Base-by-base conservation (phyloP, 2,113 vertebrate species). In the Illadopsis cleaveri region DNA sequence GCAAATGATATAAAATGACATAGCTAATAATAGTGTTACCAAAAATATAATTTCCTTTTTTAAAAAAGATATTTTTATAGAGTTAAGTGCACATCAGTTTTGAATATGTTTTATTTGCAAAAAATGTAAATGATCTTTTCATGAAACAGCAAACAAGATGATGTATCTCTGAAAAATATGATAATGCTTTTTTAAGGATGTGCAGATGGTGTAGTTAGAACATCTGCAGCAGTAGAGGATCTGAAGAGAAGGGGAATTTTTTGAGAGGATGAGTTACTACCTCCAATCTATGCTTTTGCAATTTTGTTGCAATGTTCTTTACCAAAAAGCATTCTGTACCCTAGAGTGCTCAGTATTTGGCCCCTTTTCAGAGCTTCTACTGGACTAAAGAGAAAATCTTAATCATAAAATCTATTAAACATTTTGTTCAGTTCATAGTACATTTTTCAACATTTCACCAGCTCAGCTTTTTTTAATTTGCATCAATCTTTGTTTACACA, bases 111-210 rank as follows among this genome's bases (percentile, higher is more conserved):
- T 95, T 94, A 90, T 85, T 87, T 89, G 62, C 1, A 22, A 81
- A 93, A 93, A 95, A 95, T 51, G 75, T 85, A 73, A 92, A 92
- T 94, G 53, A 92, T 92, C 85, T 53, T 93, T 84, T 82, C 86
- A 81, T 72, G 88, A 60, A 91, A 83, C 14, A 75, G 70, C 72
- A 90, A 92, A 93, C 58, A 77, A 92, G 90, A 94, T 69, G 7
- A 92, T 84, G 58, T 82, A 90, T 87, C 85, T 90, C 57, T 89
- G 78, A 86, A 94, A 95, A 95, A 72, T 87, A 93, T 51, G 70
- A 90, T 95, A 94, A 87, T 84, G 84, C 47, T 91, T 89, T 95
- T 96, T 92, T 89, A 93, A 96, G 90, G 79, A 82, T 90, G 71
- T 71, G 64, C 95, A 96, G 96, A 95, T 93, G 89, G 80, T 82